A percentile compares a stretch with the other conserved stretches of the same genome.
These are phyloP conservation scores for Anabacerthia variegaticeps DNA, from an alignment of 2,797 vertebrate genomes.

Conservation along the genomic window DNA sequence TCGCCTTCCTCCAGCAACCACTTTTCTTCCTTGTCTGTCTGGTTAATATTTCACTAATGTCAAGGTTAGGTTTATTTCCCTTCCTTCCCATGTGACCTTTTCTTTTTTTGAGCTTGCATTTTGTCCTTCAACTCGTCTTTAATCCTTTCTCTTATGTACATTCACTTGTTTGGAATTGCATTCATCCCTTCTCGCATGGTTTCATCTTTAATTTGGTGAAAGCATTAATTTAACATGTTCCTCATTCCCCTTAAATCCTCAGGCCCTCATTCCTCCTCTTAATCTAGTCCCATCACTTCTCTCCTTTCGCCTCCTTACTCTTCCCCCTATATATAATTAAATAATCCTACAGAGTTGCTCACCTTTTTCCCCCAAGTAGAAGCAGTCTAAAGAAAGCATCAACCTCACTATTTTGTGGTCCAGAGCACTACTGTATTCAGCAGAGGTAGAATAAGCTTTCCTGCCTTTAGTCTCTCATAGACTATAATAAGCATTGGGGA, in stretches of 20 bases:
- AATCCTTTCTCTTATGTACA: background rate
- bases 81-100: background rate
- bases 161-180: background rate
- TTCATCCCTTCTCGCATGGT: background rate
- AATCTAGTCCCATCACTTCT: background rate
- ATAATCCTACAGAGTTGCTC: background rate
- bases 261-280: background rate
- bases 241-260: background rate
- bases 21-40: background rate
- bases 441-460: background rate
- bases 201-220: background rate
- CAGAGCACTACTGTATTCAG: background rate
- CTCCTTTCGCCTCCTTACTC: background rate
- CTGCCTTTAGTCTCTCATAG: background rate
- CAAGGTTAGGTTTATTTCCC: slow-evolving; percentile 13
- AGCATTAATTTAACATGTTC: background rate
- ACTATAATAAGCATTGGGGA: background rate
- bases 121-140: background rate
- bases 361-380: background rate
- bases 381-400: background rate
- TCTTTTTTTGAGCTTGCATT: background rate
- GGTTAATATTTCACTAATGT: slow-evolving; percentile 35
- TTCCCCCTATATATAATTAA: background rate
- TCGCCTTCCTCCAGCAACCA: background rate
- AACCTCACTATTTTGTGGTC: background rate